Evolutionary conservation across 2,113 vertebrate genomes (phyloP).

Genomic region (Rhineura floridana): DNA sequence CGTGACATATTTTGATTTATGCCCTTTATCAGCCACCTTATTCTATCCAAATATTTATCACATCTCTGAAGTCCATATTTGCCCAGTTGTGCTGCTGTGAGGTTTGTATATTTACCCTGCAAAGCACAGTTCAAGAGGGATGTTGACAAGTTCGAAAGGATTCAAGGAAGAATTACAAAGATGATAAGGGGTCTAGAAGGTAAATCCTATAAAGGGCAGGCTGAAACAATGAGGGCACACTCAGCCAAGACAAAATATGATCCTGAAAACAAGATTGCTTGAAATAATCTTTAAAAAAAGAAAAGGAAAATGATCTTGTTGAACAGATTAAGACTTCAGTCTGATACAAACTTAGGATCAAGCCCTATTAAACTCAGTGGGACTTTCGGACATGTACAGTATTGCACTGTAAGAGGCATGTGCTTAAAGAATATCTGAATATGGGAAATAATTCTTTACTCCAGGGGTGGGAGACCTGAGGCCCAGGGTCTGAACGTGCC

Average conservation of each 20-base stretch:
- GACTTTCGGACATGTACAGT: too few species aligned
- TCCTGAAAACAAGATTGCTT: background rate
- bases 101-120: conserved; percentile 16
- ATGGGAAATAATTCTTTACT: too few species aligned
- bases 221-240: background rate
- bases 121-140: conserved; percentile 5
- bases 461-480: too few species aligned
- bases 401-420: too few species aligned
- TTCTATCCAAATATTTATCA: conserved; percentile 25
- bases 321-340: too few species aligned
- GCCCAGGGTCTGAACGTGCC: too few species aligned
- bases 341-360: too few species aligned
- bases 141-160: conserved; percentile 11
- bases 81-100: background rate
- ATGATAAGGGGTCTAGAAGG: background rate
- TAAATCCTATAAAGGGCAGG: conserved; percentile 8
- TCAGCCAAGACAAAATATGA: background rate
- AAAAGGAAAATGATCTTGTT: too few species aligned
- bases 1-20: conserved; percentile 1
- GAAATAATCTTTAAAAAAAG: too few species aligned
- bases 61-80: conserved; percentile 16
- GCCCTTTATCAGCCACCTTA: background rate
- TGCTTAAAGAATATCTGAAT: too few species aligned
- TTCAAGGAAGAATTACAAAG: background rate
- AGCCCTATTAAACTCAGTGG: too few species aligned